Evolutionary conservation across 2,888 invertebrate species (phyloP).

Genomic region (Drosophila multiciliata): DNA sequence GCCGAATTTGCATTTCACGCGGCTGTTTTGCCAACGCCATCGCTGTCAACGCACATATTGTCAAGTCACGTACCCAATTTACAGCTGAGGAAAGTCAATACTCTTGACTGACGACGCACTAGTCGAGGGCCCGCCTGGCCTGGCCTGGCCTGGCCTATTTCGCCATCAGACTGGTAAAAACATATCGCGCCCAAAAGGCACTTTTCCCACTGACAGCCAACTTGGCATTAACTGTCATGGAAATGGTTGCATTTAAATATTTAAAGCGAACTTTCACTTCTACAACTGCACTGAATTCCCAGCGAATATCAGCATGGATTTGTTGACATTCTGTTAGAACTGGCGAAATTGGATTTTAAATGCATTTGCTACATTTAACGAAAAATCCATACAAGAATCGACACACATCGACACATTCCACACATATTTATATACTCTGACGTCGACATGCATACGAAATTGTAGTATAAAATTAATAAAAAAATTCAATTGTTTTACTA

Average conservation of each 20-base stretch:
- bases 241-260: not conserved
- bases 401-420: not conserved
- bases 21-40: constrained; percentile 50
- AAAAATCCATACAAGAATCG: not conserved
- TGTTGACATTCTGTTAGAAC: too few relatives aligned
- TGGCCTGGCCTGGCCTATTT: constrained; percentile 16
- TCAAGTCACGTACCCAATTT: constrained; percentile 81
- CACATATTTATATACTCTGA: not conserved
- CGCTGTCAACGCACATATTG: constrained; percentile 56
- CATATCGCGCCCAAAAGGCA: constrained; percentile 21
- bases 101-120: constrained; percentile 50
- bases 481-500: not conserved
- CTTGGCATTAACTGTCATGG: not conserved
- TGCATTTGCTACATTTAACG: not conserved
- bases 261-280: not conserved
- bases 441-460: not conserved
- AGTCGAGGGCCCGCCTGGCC: not conserved
- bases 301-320: not conserved
- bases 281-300: not conserved
- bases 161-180: constrained; percentile 21
- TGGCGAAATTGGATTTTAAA: not conserved
- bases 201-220: constrained; percentile 12
- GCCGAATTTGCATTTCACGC: constrained; percentile 77
- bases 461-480: too few relatives aligned
- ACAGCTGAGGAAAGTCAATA: constrained; percentile 70